Evolutionary conservation across 2,888 invertebrate species (phyloP).

Genomic region (Ethmia dodecea): DNA sequence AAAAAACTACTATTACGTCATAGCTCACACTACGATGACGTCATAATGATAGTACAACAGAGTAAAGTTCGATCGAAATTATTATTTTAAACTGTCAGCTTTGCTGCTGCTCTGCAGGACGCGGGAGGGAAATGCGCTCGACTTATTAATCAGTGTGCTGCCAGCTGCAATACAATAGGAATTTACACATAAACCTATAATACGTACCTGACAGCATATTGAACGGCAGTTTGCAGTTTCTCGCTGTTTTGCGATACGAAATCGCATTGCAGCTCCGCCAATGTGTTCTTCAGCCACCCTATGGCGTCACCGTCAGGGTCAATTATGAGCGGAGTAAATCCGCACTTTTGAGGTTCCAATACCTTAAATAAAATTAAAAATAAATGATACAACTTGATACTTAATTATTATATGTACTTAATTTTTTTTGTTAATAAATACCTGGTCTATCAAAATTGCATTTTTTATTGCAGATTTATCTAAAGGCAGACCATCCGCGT

Average conservation of each 20-base stretch:
- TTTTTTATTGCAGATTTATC: constrained; percentile 89
- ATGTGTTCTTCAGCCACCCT: constrained; percentile 86
- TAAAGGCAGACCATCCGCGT: constrained; percentile 88
- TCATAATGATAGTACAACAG: too few relatives aligned
- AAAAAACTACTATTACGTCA: too few relatives aligned
- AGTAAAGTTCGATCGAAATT: too few relatives aligned
- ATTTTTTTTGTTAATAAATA: background rate
- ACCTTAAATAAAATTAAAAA: constrained; percentile 27
- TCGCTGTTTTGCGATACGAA: constrained; percentile 86
- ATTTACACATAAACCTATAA: too few relatives aligned
- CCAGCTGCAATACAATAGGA: too few relatives aligned
- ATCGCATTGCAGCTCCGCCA: constrained; percentile 82
- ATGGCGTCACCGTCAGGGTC: constrained; percentile 93
- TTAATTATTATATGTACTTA: background rate
- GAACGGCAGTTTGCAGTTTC: constrained; percentile 85
- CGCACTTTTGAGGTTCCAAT: constrained; percentile 53
- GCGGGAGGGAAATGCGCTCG: too few relatives aligned
- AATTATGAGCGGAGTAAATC: constrained; percentile 86
- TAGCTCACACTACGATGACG: too few relatives aligned
- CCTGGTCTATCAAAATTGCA: constrained; percentile 87
- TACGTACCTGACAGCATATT: constrained; percentile 82
- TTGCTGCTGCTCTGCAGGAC: too few relatives aligned
- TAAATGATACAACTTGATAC: constrained; percentile 3
- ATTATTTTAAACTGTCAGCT: too few relatives aligned
- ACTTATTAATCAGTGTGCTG: too few relatives aligned